Evolutionary conservation across 2,888 invertebrate genomes (phyloP), one percentile per base, ranked within the genome.

Genomic region (Oscheius sp.): DNA sequence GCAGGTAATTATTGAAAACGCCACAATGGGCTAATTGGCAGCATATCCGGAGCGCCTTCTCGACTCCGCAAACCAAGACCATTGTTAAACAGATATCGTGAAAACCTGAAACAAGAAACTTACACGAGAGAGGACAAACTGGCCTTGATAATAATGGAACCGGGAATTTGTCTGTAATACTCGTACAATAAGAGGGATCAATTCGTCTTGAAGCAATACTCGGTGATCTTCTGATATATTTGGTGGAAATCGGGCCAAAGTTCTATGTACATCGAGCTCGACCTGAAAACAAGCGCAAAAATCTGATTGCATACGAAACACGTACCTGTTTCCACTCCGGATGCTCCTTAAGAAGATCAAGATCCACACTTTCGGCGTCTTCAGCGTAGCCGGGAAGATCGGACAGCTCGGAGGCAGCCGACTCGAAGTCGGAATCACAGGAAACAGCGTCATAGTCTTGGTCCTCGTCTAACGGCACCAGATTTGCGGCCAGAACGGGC

Each of bases 141-240:
- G 33, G 86, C 87, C 89, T 79, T 89, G 89, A 80, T 89, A 89
- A 76, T 89, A 89, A n/a, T 82, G 81, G 73, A 84, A 89, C 10
- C 82, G 51, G 7, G 79, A 79, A 77, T 89, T 84, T 29, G 81
- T 78, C 48, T 77, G 77, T 33, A 89, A 75, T 13, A 89, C 79
- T 55, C 83, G 76, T 4, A 89, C 86, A 74, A 89, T 88, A 11
- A 89, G 65, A 4, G 87, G 88, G 51, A 84, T 88, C 10, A 89
- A 74, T 29, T 86, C 83, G 1, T 70, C 59, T 71, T 83, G 76
- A 9, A 88, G 75, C 7, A 70, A 59, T 33, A 71, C 71, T 62
- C 88, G 65, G 66, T 87, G 83, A 5, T 79, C 76, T 51, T 89
- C 86, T 1, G 79, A 72, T 42, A 88, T 89, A 68, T 88, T 82